phyloP scores from a whole-genome alignment of 2,888 invertebrate genomes.

The Spodoptera picta region DNA sequence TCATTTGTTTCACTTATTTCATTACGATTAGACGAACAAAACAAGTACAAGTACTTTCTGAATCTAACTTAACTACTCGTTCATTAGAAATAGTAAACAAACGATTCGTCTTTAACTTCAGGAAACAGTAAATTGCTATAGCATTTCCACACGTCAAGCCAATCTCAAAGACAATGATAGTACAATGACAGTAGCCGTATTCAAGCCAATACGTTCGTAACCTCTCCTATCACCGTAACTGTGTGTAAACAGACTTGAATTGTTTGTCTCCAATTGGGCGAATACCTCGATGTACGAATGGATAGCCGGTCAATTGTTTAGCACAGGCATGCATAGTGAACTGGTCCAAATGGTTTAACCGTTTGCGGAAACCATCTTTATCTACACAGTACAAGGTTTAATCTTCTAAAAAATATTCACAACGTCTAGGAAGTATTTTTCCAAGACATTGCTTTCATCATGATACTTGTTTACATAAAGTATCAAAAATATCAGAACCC shows the following conservation, averaged over 20 bases:
- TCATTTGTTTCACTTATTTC: too few relatives aligned
- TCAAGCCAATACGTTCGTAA: slow-evolving; percentile 23
- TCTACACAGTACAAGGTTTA: background rate
- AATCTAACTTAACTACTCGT: too few relatives aligned
- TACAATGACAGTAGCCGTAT: background rate
- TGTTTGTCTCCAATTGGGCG: slow-evolving; percentile 20
- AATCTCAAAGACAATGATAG: slow-evolving; percentile 7
- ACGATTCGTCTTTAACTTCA: too few relatives aligned
- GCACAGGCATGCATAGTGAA: background rate
- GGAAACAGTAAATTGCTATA: background rate
- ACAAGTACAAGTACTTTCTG: too few relatives aligned
- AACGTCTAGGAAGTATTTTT: too few relatives aligned
- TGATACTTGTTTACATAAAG: too few relatives aligned
- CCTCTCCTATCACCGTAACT: slow-evolving; percentile 17
- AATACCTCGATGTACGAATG: slow-evolving; percentile 4
- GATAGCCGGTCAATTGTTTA: slow-evolving; percentile 24
- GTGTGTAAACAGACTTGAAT: slow-evolving; percentile 34
- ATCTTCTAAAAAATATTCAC: too few relatives aligned
- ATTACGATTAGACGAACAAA: too few relatives aligned
- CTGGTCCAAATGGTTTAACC: too few relatives aligned
- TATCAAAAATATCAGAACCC: too few relatives aligned
- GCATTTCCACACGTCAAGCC: background rate
- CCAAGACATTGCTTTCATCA: too few relatives aligned
- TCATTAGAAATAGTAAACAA: too few relatives aligned
- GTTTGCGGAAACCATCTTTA: background rate